Base-by-base conservation (phyloP, 2,113 vertebrate genomes). In the Papio anubis region DNA sequence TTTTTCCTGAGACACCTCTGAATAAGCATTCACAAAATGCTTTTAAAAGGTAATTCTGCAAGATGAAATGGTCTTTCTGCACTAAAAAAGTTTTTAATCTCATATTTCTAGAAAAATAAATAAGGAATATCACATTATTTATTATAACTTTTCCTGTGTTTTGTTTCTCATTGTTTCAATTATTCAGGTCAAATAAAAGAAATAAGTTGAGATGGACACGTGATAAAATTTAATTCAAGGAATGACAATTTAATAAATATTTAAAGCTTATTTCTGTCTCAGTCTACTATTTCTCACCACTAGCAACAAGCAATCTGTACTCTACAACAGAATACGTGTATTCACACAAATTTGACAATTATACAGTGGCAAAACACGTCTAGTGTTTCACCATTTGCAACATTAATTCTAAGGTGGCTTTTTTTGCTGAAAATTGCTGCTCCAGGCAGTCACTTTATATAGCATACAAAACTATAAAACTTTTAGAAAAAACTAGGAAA, bases 331-430 rank as follows among this genome's bases (percentile, higher is more conserved):
- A 92, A 87, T 6, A 64, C 48, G 40, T 17, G 8, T 70, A 25
- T 85, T 93, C 93, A 95, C 87, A 92, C 50, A 61, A 82, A 86
- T 38, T 23, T 90, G 89, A 92, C 84, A 96, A 86, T 92, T 92
- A 88, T 89, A 97, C 96, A 81, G 40, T 73, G 87, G 6, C 57
- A 96, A 97, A 93, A 93, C 89, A 89, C 25, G 9, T 78, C 48
- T 35, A 35, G 35, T n/a, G 13, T 88, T 75, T 93, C 75, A 85
- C n/a, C 23, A 7, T 90, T 93, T 70, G 82, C 68, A 90, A 38
- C 72, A 50, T 59, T 93, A 80, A 95, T 64, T 84, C 21, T 83
- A 66, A 84, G 61, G 72, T 87, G 75, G 12, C 91, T 50, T 90
- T 97, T 78, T 79, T 78, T 93, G 52, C 75, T 79, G 88, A 78